Base-by-base conservation (phyloP, 2,888 invertebrate species). In the Diplazon laetatorius region DNA sequence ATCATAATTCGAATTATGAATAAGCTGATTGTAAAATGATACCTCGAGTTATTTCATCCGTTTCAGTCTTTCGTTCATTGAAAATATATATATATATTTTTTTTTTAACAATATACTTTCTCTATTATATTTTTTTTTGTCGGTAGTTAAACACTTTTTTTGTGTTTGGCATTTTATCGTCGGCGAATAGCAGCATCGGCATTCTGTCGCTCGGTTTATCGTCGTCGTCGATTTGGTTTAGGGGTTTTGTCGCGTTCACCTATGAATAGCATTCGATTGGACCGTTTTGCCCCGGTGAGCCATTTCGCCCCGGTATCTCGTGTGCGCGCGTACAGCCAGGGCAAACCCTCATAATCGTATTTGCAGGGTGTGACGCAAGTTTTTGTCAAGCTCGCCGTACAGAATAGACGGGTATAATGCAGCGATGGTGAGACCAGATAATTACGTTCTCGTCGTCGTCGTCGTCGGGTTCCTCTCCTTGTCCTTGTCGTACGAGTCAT, bases 381-480 rank as follows among this genome's bases (percentile, higher is more conserved):
- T 66, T 66, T 66, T 66, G 52, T 52, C 42, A 52, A 39, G 39
- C 39, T 39, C 42, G 14, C 18, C 39, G 50, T 52, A 52, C 9
- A 39, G 50, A 50, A 48, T 39, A 14, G 65, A 37, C 52, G 20
- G 12, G 39, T 14, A 39, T 66, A 66, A 66, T 39, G 65, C 39
- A n/a, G 20, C 65, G 52, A 39, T 35, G 55, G 39, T 50, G 52
- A 66, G 52, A 66, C 39, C 18, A 66, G 66, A 52, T 66, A 66
- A 66, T 66, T 66, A 66, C 52, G 52, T 66, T 39, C 66, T 14
- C 66, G 25, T 39, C 65, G 37, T 37, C 52, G 18, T 57, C 57
- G 18, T 37, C n/a, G 10, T 42, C 42, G 42, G 2, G n/a, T 37
- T 37, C 10, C 37, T 18, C 37, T 37, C 16, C 35, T 57, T 18